phyloP scores from a whole-genome alignment of 2,113 vertebrate genomes.

The Todiramphus saurophagus region DNA sequence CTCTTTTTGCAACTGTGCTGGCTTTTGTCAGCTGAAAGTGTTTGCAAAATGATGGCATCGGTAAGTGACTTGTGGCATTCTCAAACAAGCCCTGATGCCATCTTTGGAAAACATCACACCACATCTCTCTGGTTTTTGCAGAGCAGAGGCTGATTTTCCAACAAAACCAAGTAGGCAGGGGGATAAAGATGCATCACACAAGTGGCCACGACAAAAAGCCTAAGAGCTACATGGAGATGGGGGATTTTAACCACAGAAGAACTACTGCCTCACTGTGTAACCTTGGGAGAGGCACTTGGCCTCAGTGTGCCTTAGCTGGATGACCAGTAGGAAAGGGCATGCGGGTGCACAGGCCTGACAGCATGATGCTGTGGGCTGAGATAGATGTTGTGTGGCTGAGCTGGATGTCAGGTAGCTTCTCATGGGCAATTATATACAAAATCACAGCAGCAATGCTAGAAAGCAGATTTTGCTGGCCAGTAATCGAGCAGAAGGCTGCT shows the following conservation, averaged over 20 bases:
- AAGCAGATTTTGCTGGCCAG: constrained; percentile 10
- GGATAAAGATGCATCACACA: not conserved
- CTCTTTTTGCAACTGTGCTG: not conserved
- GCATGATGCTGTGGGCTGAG: not conserved
- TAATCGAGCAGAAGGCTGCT: constrained; percentile 37
- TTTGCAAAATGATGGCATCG: not conserved
- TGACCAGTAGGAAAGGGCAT: not conserved
- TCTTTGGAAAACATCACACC: rapidly evolving
- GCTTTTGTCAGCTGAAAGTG: not conserved
- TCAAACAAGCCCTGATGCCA: not conserved
- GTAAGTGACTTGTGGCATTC: not conserved
- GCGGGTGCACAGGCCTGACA: not conserved
- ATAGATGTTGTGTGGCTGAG: not conserved
- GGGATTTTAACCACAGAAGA: not conserved
- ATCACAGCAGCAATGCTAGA: not conserved
- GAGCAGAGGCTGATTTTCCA: not conserved
- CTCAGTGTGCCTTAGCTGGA: not conserved
- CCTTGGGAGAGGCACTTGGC: not conserved
- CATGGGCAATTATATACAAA: not conserved
- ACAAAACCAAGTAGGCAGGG: not conserved
- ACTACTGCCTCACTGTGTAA: not conserved
- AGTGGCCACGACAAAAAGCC: not conserved
- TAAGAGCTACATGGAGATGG: not conserved
- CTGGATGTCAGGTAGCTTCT: not conserved
- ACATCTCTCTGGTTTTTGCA: not conserved